Percentiles rank a stretch among this genome's conserved stretches.
phyloP scores from a whole-genome alignment of 2,888 invertebrate genomes.

The Stramonita haemastoma region DNA sequence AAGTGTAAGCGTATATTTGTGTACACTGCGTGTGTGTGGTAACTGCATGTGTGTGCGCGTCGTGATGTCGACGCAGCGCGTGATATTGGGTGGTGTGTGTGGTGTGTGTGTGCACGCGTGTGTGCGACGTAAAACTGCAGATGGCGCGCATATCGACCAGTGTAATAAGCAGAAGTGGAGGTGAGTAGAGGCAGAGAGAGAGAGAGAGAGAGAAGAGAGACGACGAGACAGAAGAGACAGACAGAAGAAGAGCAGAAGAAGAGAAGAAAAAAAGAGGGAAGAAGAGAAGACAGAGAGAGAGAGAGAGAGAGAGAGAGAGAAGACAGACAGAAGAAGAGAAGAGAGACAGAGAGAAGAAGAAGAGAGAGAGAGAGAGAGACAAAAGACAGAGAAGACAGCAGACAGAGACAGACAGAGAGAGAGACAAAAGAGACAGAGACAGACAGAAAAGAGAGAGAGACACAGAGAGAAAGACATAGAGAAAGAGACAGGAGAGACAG shows the following conservation, averaged over 20 bases:
- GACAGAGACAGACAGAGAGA: neutral
- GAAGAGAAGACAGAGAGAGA: neutral
- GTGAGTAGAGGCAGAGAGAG: neutral
- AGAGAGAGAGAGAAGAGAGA: neutral
- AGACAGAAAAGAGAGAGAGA: neutral
- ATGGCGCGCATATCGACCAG: neutral
- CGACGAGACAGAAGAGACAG: neutral
- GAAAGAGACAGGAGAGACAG: neutral
- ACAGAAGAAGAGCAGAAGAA: neutral
- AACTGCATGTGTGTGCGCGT: too few species aligned
- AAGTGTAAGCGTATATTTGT: too few species aligned
- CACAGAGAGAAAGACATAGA: neutral
- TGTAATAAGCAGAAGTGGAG: too few species aligned
- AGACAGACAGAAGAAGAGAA: neutral
- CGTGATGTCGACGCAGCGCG: too few species aligned
- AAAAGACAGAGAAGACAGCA: neutral
- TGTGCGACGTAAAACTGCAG: too few species aligned
- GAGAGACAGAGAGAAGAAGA: neutral
- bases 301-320: too few species aligned
- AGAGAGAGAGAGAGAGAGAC: neutral
- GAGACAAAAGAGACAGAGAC: neutral
- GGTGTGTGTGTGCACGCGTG: too few species aligned
- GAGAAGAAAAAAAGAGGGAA: neutral
- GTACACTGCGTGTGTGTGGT: too few species aligned
- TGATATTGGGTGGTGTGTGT: too few species aligned